phyloP scores from a whole-genome alignment of 2,888 invertebrate species.

The Eilema griseolum region DNA sequence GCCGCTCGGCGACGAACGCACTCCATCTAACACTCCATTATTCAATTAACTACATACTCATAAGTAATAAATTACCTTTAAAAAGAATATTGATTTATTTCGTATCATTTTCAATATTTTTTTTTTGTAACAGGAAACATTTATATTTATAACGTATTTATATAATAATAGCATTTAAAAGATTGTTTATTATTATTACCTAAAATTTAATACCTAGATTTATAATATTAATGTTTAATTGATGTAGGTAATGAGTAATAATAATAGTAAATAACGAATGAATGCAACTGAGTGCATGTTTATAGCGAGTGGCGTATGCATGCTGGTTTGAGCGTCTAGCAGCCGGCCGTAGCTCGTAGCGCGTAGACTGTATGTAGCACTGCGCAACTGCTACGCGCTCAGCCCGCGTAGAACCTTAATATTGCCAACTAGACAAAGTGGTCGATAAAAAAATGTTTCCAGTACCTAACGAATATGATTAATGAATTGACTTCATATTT shows the following conservation, averaged over 20 bases:
- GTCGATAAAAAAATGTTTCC: constrained; percentile 75
- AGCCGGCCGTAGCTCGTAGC: constrained; percentile 49
- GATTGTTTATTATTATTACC: constrained; percentile 88
- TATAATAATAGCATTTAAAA: constrained; percentile 88
- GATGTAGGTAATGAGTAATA: constrained; percentile 86
- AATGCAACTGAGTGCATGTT: constrained; percentile 81
- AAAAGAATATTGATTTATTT: constrained; percentile 87
- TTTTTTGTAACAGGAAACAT: constrained; percentile 87
- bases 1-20: constrained; percentile 75
- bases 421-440: constrained; percentile 77
- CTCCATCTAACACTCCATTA: constrained; percentile 83
- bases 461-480: constrained; percentile 85
- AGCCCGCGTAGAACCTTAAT: constrained; percentile 57
- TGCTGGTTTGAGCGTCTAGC: constrained; percentile 58
- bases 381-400: constrained; percentile 48
- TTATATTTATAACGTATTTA: constrained; percentile 88
- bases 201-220: constrained; percentile 87
- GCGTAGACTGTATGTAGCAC: constrained; percentile 49
- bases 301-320: constrained; percentile 70
- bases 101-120: constrained; percentile 87
- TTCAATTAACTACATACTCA: constrained; percentile 87
- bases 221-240: constrained; percentile 87
- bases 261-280: constrained; percentile 84
- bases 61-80: constrained; percentile 86
- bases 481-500: constrained; percentile 86